Conservation (phyloP, 2,888 invertebrate genomes). For the Dione vanillae region DNA sequence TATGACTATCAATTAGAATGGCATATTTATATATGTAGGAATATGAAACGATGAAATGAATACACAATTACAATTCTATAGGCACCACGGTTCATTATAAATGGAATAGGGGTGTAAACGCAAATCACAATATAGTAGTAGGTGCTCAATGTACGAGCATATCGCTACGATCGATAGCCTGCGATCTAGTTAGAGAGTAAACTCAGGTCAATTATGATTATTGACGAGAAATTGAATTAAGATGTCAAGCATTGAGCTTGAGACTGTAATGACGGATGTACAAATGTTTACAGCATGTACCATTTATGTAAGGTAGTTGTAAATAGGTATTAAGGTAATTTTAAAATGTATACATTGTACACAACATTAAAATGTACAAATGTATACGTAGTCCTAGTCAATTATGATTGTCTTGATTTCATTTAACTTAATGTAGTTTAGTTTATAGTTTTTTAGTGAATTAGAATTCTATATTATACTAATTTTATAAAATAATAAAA, state of each 20-base stretch:
- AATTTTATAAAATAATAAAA: too few relatives aligned
- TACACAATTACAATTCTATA: neutral
- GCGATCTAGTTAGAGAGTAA: slow-evolving; percentile 43
- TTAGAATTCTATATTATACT: too few relatives aligned
- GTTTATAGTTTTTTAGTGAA: too few relatives aligned
- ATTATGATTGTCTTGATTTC: neutral
- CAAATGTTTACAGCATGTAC: neutral
- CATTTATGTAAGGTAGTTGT: neutral
- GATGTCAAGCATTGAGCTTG: slow-evolving; percentile 30
- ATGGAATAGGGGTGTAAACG: neutral
- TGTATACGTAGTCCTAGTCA: too few relatives aligned
- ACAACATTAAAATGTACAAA: too few relatives aligned
- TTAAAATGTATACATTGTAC: too few relatives aligned
- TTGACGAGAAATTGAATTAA: slow-evolving; percentile 41
- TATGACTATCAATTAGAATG: too few relatives aligned
- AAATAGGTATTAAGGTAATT: too few relatives aligned
- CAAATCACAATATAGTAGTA: neutral
- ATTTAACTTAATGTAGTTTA: neutral
- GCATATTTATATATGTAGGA: too few relatives aligned
- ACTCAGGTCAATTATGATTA: slow-evolving; percentile 42
- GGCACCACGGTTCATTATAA: neutral
- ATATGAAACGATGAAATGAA: too few relatives aligned
- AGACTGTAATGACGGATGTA: neutral
- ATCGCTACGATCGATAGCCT: slow-evolving; percentile 39
- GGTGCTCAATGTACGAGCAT: slow-evolving; percentile 13